phyloP scores from a whole-genome alignment of 2,888 invertebrate species.

The Ferrisia virgata region DNA sequence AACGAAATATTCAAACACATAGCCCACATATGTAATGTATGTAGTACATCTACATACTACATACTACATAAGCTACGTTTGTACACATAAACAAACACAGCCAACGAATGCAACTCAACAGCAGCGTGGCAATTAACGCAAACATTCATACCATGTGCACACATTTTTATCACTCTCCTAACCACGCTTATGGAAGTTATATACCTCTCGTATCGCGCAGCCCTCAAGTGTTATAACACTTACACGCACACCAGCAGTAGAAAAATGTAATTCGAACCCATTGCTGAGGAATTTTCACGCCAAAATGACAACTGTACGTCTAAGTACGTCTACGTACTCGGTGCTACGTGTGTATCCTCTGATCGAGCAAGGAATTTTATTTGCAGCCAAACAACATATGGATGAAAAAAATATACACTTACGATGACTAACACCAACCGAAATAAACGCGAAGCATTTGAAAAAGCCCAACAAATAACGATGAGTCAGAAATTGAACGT shows the following conservation, averaged over 20 bases:
- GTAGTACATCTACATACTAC: too few species aligned
- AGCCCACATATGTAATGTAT: too few species aligned
- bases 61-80: neutral
- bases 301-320: neutral
- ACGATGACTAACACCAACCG: neutral
- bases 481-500: neutral
- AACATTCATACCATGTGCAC: conserved; percentile 18
- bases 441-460: neutral
- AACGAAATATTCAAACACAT: too few species aligned
- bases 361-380: neutral
- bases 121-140: neutral
- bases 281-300: neutral
- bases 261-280: neutral
- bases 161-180: neutral
- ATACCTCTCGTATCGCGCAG: neutral
- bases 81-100: neutral
- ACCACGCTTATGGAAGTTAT: neutral
- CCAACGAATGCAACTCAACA: neutral
- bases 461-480: neutral
- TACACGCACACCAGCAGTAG: neutral
- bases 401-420: neutral
- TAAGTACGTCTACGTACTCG: too few species aligned
- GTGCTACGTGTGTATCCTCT: neutral
- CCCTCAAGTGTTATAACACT: too few species aligned
- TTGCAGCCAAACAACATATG: too few species aligned